phyloP scores from a whole-genome alignment of 2,113 vertebrate species.

The Stictonetta naevosa region DNA sequence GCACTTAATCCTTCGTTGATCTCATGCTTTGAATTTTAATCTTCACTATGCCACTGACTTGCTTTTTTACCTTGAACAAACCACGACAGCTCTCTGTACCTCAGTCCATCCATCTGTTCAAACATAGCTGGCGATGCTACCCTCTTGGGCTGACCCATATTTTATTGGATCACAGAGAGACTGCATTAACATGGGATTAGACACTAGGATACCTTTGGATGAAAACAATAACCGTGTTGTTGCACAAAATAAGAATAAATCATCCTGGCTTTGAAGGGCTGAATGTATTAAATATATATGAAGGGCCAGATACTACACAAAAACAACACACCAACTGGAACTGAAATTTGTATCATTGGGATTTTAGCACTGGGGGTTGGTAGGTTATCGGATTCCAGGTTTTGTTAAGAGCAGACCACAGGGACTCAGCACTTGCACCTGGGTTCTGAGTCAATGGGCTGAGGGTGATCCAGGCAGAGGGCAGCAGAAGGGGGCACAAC shows the following conservation, averaged over 20 bases:
- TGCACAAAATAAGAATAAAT: background rate
- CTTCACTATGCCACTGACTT: constrained; percentile 3
- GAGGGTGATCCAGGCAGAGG: background rate
- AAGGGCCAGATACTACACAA: background rate
- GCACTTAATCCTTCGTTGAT: constrained; percentile 41
- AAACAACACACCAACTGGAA: background rate
- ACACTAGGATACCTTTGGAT: background rate
- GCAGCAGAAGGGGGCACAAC: background rate
- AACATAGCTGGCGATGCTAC: background rate
- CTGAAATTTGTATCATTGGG: background rate
- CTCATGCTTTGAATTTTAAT: constrained; percentile 61
- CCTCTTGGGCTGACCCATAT: constrained; percentile 27
- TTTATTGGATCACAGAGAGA: background rate
- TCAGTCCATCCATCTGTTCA: constrained; percentile 50
- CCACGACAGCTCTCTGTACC: background rate
- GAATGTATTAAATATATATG: background rate
- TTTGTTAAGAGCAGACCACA: background rate
- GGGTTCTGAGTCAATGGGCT: background rate
- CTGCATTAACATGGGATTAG: background rate
- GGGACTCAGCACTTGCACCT: background rate
- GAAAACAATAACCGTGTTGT: background rate
- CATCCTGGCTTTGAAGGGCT: background rate
- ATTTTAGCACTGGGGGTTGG: background rate
- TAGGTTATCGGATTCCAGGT: background rate
- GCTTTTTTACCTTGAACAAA: constrained; percentile 53